Evolutionary conservation across 2,888 invertebrate genomes (phyloP), one percentile per base, ranked within the genome.

Genomic region (Eucera pruinosa): DNA sequence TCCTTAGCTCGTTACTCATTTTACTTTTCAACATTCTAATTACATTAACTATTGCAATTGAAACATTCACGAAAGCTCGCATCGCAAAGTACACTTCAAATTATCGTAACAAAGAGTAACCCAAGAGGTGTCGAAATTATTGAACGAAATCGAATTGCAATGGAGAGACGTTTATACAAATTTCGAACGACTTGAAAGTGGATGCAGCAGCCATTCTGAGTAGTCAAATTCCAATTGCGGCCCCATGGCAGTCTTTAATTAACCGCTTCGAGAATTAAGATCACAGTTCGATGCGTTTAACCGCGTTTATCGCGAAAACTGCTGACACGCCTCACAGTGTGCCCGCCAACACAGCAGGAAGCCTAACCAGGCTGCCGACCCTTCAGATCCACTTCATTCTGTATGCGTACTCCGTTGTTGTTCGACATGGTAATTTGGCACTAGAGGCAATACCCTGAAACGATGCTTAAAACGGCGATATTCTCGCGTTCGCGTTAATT

Each of bases 341-440:
- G 52, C 39, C 70, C 64, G 67, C 66, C 61, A 43, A 25, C 67
- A 30, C 78, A 68, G 72, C 66, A 65, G 50, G 65, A 66, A 78
- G 73, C 73, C 79, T 57, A 78, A 48, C 68, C 60, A 43, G 54
- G 62, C 52, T 60, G 61, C 47, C 65, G 43, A 52, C 78, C 73
- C 68, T 78, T 71, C 55, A 33, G 45, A 61, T 55, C 79, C 69
- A 74, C 80, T 80, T 80, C 65, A 80, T 79, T 80, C 58, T 25
- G 67, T 78, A 78, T 77, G 81, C 81, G 73, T 74, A 64, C 58
- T 68, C 67, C 65, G 73, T 82, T 75, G 80, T 77, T 81, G 76
- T 73, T 80, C 81, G 81, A 77, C 81, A 80, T 80, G 81, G 72
- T 81, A 81, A 81, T 81, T 81, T 72, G 69, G 55, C 80, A 73